These are phyloP conservation scores for Poecilia velifera DNA, from an alignment of 2,797 vertebrate genomes.

Conservation along the genomic window DNA sequence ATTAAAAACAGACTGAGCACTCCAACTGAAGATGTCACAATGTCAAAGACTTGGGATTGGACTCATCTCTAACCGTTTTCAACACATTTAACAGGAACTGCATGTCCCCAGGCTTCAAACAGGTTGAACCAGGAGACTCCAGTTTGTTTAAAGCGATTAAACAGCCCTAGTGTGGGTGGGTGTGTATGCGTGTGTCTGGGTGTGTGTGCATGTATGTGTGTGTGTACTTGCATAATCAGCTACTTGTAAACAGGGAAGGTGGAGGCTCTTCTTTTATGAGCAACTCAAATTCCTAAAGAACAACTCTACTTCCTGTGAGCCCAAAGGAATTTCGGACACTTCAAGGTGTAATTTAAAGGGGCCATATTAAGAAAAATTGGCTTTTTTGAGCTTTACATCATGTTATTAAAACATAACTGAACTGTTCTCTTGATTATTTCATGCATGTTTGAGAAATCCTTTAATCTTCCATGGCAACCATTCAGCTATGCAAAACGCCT, in stretches of 20 bases:
- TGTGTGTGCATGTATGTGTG: conserved; percentile 11
- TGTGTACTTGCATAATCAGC: conserved; percentile 43
- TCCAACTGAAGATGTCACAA: not conserved
- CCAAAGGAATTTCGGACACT: conserved; percentile 19
- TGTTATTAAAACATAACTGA: too few species aligned
- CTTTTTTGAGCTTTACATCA: too few species aligned
- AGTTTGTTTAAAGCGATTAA: not conserved
- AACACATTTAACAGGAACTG: not conserved
- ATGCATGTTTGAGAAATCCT: too few species aligned
- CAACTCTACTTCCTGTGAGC: conserved; percentile 33
- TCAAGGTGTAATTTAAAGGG: not conserved
- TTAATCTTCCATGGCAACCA: too few species aligned
- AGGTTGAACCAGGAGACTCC: conserved; percentile 1
- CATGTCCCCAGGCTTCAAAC: not conserved
- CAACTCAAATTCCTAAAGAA: conserved; percentile 26
- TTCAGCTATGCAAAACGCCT: too few species aligned
- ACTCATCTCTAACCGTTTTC: not conserved
- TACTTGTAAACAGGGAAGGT: conserved; percentile 44
- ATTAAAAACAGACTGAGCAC: not conserved
- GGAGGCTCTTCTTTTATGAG: conserved; percentile 11
- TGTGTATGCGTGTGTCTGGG: not conserved
- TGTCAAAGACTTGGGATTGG: not conserved
- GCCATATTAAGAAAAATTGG: too few species aligned
- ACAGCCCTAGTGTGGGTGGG: conserved; percentile 3
- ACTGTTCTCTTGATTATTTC: too few species aligned